Evolutionary conservation across 2,888 invertebrate genomes (phyloP).

Genomic region (Dioctria rufipes): DNA sequence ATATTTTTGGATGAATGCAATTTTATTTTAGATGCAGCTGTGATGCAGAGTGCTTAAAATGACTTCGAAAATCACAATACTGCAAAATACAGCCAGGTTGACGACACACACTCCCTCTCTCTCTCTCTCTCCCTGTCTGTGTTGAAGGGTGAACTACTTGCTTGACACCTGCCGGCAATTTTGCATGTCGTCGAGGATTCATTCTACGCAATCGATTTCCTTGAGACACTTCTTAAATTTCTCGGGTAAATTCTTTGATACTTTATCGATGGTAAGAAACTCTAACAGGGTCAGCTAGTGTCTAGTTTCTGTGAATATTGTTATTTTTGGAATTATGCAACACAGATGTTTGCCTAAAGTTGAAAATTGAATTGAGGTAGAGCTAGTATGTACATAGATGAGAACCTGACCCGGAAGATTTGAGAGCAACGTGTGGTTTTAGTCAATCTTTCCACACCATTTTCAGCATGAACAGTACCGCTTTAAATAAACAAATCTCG

Average conservation of each 20-base stretch:
- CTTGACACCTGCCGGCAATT: slow-evolving; percentile 48
- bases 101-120: slow-evolving; percentile 13
- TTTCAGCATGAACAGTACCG: neutral
- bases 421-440: neutral
- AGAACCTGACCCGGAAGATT: neutral
- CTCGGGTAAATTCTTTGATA: slow-evolving; percentile 19
- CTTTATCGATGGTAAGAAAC: neutral
- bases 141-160: slow-evolving; percentile 49
- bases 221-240: slow-evolving; percentile 48
- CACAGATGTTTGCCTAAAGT: neutral
- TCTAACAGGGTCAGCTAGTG: neutral
- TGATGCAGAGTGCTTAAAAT: neutral
- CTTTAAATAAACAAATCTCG: neutral
- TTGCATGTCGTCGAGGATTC: slow-evolving; percentile 34
- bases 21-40: slow-evolving; percentile 34
- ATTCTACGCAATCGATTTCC: slow-evolving; percentile 34
- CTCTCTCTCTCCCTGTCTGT: too few relatives aligned
- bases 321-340: neutral
- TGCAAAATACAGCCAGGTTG: slow-evolving; percentile 18
- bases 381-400: neutral
- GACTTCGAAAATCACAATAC: slow-evolving; percentile 1
- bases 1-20: slow-evolving; percentile 36
- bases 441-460: neutral
- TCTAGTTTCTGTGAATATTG: neutral
- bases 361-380: neutral